Evolutionary conservation across 1,140 invertebrate species (phyloP).

Genomic region (Cylas formicarius): DNA sequence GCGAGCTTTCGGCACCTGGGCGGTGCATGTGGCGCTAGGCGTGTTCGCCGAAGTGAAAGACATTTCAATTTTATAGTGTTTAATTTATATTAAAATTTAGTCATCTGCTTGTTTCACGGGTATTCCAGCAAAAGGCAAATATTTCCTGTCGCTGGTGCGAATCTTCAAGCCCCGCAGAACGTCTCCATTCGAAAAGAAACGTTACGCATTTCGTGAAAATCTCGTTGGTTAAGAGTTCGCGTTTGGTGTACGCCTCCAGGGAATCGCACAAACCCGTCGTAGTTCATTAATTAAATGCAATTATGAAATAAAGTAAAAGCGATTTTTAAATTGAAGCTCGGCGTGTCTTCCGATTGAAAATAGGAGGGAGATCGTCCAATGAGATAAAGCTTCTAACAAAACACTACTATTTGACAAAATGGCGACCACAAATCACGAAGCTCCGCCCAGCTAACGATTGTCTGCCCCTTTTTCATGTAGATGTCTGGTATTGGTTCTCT

Average conservation of each 20-base stretch:
- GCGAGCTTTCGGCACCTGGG: constrained; percentile 17
- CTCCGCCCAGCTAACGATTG: constrained; percentile 42
- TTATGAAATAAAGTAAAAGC: too few relatives aligned
- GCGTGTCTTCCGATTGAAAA: too few relatives aligned
- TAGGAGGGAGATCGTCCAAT: constrained; percentile 44
- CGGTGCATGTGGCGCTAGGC: constrained; percentile 16
- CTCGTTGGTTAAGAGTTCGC: too few relatives aligned
- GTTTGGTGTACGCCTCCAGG: too few relatives aligned
- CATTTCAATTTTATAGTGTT: constrained; percentile 37
- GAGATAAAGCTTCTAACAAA: constrained; percentile 43
- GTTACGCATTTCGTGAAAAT: too few relatives aligned
- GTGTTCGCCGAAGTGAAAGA: constrained; percentile 26
- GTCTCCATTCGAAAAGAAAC: too few relatives aligned
- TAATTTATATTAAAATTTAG: not conserved
- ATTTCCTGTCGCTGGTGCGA: too few relatives aligned
- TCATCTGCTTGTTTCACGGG: constrained; percentile 7
- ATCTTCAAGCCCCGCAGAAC: too few relatives aligned
- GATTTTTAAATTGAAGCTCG: too few relatives aligned
- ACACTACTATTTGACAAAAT: constrained; percentile 46
- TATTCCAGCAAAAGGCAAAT: too few relatives aligned
- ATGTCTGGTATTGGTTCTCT: constrained; percentile 42
- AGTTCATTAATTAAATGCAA: too few relatives aligned
- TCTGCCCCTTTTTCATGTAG: constrained; percentile 43
- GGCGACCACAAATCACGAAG: constrained; percentile 44
- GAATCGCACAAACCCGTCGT: too few relatives aligned